These are phyloP conservation scores for Indicator indicator DNA, from an alignment of 2,113 vertebrate genomes.

Conservation along the genomic window DNA sequence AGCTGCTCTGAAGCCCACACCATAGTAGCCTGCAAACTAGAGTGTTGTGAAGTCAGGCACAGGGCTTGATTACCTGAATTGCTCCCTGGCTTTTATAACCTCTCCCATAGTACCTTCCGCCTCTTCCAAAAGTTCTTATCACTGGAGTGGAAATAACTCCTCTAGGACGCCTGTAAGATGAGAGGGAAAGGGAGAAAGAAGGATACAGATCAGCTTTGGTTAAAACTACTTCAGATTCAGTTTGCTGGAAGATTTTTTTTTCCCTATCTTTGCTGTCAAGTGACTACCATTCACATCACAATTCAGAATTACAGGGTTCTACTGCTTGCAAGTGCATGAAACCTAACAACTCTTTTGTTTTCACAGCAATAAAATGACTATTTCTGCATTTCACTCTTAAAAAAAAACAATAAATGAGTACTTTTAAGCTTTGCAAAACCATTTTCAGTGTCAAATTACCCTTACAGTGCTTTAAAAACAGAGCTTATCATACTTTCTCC, in stretches of 20 bases:
- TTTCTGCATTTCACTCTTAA: background rate
- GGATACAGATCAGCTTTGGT: background rate
- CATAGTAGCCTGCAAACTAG: background rate
- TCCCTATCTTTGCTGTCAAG: background rate
- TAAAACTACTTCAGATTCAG: background rate
- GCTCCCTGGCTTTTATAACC: slow-evolving; percentile 88
- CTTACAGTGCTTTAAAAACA: background rate
- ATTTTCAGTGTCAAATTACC: background rate
- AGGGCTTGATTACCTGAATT: slow-evolving; percentile 81
- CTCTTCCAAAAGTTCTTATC: slow-evolving; percentile 91
- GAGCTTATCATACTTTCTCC: background rate
- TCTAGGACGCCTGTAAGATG: slow-evolving; percentile 82
- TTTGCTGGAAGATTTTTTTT: background rate
- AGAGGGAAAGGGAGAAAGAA: background rate
- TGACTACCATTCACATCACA: background rate
- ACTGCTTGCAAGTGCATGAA: background rate
- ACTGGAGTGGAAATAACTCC: slow-evolving; percentile 94
- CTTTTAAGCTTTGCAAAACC: background rate
- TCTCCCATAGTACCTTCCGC: slow-evolving; percentile 85
- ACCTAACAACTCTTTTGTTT: background rate
- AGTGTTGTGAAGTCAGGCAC: background rate
- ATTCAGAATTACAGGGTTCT: background rate
- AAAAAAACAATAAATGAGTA: background rate
- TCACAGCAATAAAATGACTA: background rate
- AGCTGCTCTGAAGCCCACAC: background rate